These are phyloP conservation scores for Reinhardtius hippoglossoides DNA, from an alignment of 2,113 vertebrate species.

Conservation along the genomic window DNA sequence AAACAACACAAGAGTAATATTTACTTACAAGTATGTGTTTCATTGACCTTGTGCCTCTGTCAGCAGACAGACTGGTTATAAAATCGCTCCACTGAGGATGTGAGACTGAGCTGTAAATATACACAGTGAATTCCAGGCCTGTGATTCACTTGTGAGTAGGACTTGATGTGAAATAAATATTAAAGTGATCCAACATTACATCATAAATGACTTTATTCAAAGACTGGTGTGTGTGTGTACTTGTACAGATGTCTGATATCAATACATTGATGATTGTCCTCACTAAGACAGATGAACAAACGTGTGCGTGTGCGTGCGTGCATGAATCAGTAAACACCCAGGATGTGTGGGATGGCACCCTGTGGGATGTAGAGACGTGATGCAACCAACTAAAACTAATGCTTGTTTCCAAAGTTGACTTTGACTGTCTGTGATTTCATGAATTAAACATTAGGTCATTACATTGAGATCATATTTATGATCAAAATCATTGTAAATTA, in stretches of 20 bases:
- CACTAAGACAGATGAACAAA: too few relatives aligned
- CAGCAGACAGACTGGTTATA: not conserved
- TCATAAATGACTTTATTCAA: constrained; percentile 1
- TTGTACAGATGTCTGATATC: not conserved
- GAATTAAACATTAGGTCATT: too few relatives aligned
- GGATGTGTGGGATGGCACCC: too few relatives aligned
- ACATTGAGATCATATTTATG: too few relatives aligned
- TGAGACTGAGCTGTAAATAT: not conserved
- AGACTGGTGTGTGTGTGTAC: not conserved
- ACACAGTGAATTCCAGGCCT: constrained; percentile 8
- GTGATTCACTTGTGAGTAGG: constrained; percentile 15
- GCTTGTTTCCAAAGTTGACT: too few relatives aligned
- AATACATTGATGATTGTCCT: too few relatives aligned
- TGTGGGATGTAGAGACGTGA: too few relatives aligned
- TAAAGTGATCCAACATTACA: not conserved
- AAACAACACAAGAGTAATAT: not conserved
- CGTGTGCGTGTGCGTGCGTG: not conserved
- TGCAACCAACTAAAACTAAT: too few relatives aligned
- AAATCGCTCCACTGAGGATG: not conserved
- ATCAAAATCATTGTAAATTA: too few relatives aligned
- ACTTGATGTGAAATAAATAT: not conserved
- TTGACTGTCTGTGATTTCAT: too few relatives aligned
- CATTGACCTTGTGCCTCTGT: not conserved
- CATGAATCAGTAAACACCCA: not conserved
- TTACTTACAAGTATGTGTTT: not conserved